Conservation (phyloP, 2,113 vertebrate species). For the Python bivittatus region DNA sequence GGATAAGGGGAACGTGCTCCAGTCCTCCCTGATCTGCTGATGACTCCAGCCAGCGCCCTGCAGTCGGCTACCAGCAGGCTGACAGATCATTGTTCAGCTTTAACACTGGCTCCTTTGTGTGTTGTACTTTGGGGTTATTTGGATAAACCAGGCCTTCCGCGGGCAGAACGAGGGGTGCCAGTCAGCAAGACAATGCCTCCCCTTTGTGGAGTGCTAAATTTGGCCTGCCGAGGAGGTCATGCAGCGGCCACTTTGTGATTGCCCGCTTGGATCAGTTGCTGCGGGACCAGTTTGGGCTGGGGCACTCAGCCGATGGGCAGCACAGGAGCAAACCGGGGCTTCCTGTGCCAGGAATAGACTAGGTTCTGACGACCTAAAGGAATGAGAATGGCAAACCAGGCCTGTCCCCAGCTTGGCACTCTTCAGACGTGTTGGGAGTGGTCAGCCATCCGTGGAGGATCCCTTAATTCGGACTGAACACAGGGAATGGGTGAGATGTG, state of each 20-base stretch:
- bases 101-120: slow-evolving; percentile 76
- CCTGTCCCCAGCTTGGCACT: neutral
- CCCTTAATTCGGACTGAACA: too few relatives aligned
- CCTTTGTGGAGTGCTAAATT: slow-evolving; percentile 72
- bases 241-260: slow-evolving; percentile 69
- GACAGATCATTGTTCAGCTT: slow-evolving; percentile 71
- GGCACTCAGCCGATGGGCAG: slow-evolving; percentile 30
- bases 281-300: neutral
- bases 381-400: neutral
- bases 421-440: too few relatives aligned
- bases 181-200: slow-evolving; percentile 69
- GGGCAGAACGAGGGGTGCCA: slow-evolving; percentile 73
- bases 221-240: slow-evolving; percentile 68
- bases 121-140: slow-evolving; percentile 36
- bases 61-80: slow-evolving; percentile 67
- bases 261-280: slow-evolving; percentile 54
- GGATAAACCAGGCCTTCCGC: slow-evolving; percentile 75
- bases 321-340: neutral
- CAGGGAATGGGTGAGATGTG: too few relatives aligned
- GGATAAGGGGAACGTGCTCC: neutral
- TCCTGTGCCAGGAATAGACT: neutral
- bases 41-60: neutral
- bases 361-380: neutral
- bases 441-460: too few relatives aligned
- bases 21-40: too few relatives aligned